Base-by-base conservation (phyloP, 2,797 vertebrate species). In the Gambelia wislizenii region DNA sequence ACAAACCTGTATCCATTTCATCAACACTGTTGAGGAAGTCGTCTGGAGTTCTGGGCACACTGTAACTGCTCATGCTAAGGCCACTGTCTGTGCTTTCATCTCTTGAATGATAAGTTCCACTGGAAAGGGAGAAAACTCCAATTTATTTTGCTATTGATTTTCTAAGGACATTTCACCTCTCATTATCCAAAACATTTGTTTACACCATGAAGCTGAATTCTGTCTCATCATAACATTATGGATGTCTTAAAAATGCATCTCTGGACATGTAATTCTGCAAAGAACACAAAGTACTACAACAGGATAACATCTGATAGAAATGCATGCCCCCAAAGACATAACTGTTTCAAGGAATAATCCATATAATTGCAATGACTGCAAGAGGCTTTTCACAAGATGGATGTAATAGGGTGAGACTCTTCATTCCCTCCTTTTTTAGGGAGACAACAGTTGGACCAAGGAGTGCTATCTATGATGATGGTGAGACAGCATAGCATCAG, bases 21-120 rank as follows among this genome's bases (percentile, higher is more conserved):
- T 99, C 99, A 90, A 99, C 99, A 13, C 99, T 99, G 98, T 99
- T 99, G 91, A 99, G 97, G 97, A 99, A 99, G 97, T 99, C 99
- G 80, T 99, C 99, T 1, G 99, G 99, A 84, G 99, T 99, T 94
- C 99, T 98, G 75, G 99, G 99, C 89, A 99, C 98, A 78, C 99
- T 99, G 95, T 99, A 99, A 96, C 99, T 99, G 97, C 99, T 99
- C 99, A 99, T 99, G 96, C 99, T 99, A 89, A 99, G 96, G 74
- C 99, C 99, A 6, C 99, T 99, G 94, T 99, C 99, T 25, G 99
- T 99, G 95, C 99, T 99, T 96, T 99, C 99, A 22, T 99, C 99
- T 94, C 99, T 98, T 96, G 99, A 99, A 98, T 99, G 99, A 94
- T 99, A 99, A 79, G 98, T 99, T 95, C 99, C 99, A 93, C 99